Evolutionary conservation across 2,113 vertebrate genomes (phyloP).

Genomic region (Amblyornis subalaris): DNA sequence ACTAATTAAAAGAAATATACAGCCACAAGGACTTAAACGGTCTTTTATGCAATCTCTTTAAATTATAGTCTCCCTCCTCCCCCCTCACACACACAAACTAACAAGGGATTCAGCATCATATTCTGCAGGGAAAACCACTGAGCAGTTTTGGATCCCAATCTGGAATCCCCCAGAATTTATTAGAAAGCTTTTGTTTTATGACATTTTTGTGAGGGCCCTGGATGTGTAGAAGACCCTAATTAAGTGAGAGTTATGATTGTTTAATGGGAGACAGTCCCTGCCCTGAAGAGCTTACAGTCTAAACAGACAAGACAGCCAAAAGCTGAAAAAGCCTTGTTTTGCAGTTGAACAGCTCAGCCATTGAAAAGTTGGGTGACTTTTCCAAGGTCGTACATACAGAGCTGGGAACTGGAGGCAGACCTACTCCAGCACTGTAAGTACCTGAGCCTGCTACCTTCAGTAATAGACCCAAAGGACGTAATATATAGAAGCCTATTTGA

Average conservation of each 20-base stretch:
- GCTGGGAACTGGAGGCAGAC: neutral
- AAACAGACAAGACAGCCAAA: slow-evolving; percentile 30
- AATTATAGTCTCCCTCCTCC: slow-evolving; percentile 43
- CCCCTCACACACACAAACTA: neutral
- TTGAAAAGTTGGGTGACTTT: neutral
- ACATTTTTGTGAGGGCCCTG: slow-evolving; percentile 23
- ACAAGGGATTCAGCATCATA: neutral
- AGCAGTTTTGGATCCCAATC: slow-evolving; percentile 35
- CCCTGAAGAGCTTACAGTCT: slow-evolving; percentile 43
- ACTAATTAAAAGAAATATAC: slow-evolving; percentile 75
- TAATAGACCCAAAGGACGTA: rapidly evolving
- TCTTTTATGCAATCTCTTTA: slow-evolving; percentile 63
- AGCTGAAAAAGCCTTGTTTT: neutral
- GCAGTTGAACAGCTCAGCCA: neutral
- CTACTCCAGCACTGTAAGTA: neutral
- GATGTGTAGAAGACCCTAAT: slow-evolving; percentile 36
- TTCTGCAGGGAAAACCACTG: slow-evolving; percentile 33
- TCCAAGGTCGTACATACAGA: neutral
- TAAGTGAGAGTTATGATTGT: slow-evolving; percentile 30
- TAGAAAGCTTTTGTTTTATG: slow-evolving; percentile 37
- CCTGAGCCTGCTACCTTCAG: neutral
- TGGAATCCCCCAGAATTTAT: slow-evolving; percentile 33
- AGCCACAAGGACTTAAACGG: slow-evolving; percentile 69
- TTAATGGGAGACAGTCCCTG: slow-evolving; percentile 43
- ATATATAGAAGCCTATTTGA: neutral